Evolutionary conservation across 2,113 vertebrate species (phyloP).

Genomic region (Gasterosteus aculeatus): DNA sequence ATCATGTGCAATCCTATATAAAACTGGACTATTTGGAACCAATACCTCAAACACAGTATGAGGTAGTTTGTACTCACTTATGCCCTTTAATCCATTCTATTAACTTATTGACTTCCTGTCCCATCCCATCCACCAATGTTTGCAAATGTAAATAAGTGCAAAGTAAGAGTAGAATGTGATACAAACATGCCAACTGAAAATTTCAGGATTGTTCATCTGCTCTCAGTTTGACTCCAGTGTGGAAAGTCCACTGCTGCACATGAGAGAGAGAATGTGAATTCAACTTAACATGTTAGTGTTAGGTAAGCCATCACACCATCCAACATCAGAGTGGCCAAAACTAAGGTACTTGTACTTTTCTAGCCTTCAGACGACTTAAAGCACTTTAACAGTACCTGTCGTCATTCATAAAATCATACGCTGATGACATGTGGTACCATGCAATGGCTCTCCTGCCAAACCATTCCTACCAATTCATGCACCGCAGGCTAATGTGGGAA

Average conservation of each 20-base stretch:
- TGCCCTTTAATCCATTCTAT: constrained; percentile 30
- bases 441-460: too few species aligned
- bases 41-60: not conserved
- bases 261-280: not conserved
- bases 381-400: too few species aligned
- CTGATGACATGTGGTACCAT: too few species aligned
- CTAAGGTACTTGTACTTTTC: not conserved
- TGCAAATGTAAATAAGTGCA: constrained; percentile 32
- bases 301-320: not conserved
- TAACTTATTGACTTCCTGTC: constrained; percentile 44
- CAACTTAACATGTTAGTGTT: not conserved
- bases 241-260: not conserved
- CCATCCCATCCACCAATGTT: constrained; percentile 10
- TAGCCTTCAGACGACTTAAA: too few species aligned
- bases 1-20: constrained; percentile 15
- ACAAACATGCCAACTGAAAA: not conserved
- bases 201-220: not conserved
- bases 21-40: constrained; percentile 1
- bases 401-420: too few species aligned
- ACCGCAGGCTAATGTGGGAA: too few species aligned
- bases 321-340: not conserved
- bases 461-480: too few species aligned
- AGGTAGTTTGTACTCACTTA: constrained; percentile 16
- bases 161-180: constrained; percentile 12
- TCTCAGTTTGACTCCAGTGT: not conserved